Evolutionary conservation across 2,113 vertebrate species (phyloP).

Genomic region (Salvator merianae): DNA sequence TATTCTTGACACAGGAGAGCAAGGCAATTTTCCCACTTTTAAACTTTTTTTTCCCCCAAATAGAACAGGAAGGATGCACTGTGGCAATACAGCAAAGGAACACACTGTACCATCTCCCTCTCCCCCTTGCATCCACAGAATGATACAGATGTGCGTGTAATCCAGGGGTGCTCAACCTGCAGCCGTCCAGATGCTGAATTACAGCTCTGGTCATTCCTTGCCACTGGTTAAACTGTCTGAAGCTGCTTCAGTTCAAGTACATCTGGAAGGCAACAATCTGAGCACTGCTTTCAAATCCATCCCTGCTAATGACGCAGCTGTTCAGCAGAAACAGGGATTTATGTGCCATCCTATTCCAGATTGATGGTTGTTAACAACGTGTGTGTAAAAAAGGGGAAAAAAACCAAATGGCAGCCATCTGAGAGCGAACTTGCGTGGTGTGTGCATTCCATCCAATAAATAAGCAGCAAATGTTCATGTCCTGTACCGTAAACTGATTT

Average conservation of each 20-base stretch:
- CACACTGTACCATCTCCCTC: background rate
- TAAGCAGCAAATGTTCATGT: background rate
- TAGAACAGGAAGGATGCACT: background rate
- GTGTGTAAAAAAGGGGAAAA: too few species aligned
- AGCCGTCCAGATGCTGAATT: too few species aligned
- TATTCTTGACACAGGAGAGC: background rate
- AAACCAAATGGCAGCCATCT: too few species aligned
- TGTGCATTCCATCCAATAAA: background rate
- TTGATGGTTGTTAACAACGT: too few species aligned
- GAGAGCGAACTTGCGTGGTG: too few species aligned
- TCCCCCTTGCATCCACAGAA: background rate
- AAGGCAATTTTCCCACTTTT: background rate
- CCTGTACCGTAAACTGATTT: background rate
- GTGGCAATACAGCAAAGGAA: background rate
- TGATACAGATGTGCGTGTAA: background rate
- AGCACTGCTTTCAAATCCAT: background rate
- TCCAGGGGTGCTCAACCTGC: too few species aligned
- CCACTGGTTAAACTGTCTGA: too few species aligned
- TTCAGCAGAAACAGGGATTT: too few species aligned
- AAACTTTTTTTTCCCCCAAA: background rate
- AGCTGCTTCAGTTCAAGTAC: too few species aligned
- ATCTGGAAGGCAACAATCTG: too few species aligned
- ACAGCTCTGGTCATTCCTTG: too few species aligned
- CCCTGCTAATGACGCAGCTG: background rate
- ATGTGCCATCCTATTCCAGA: too few species aligned